Evolutionary conservation across 2,113 vertebrate genomes (phyloP).

Genomic region (Gracilinanus agilis): DNA sequence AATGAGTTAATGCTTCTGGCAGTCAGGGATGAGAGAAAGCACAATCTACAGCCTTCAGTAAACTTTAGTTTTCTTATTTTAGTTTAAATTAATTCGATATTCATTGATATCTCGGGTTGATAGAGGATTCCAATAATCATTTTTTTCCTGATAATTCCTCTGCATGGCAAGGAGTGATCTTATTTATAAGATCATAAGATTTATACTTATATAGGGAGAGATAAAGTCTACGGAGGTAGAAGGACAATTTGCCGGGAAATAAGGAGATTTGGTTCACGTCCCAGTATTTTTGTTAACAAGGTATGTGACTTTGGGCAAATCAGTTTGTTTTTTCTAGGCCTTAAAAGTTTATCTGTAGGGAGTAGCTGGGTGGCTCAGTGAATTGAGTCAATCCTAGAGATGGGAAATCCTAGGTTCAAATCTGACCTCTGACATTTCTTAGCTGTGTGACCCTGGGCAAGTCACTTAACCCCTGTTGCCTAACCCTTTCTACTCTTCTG

Average conservation of each 20-base stretch:
- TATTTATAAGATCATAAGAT: no score
- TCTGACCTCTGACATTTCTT: no score
- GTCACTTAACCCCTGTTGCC: no score
- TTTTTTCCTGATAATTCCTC: conserved; percentile 3
- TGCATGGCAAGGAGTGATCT: background rate
- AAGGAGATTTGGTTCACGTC: background rate
- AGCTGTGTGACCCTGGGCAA: no score
- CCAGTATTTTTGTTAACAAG: background rate
- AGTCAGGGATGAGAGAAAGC: background rate
- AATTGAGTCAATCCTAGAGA: no score
- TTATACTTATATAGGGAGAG: background rate
- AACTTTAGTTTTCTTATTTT: background rate
- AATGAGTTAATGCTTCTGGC: background rate
- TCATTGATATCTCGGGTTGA: background rate
- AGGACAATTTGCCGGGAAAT: no score
- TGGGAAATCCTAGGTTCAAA: no score
- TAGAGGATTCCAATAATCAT: background rate
- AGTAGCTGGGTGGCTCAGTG: no score
- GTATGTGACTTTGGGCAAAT: background rate
- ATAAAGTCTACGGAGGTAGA: background rate
- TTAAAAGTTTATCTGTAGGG: background rate
- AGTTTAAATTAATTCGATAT: conserved; percentile 1
- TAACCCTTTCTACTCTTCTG: no score
- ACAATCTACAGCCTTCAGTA: background rate
- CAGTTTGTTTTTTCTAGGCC: background rate